Evolutionary conservation across 2,113 vertebrate genomes (phyloP).

Genomic region (Callipepla californica): DNA sequence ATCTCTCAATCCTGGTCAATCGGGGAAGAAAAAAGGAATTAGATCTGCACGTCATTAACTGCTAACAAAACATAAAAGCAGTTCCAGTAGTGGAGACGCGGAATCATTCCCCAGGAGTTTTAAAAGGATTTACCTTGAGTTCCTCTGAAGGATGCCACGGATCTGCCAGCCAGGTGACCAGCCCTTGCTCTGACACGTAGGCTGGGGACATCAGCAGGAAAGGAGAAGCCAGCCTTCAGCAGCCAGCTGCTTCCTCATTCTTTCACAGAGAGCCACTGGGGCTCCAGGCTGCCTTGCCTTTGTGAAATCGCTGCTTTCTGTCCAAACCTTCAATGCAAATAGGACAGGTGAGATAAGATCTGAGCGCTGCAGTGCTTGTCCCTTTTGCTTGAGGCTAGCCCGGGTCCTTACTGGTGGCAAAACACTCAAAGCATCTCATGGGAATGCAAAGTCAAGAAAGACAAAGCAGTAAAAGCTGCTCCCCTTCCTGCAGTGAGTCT

Average conservation of each 20-base stretch:
- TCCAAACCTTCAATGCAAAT: conserved; percentile 58
- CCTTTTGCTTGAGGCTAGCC: background rate
- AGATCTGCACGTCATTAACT: background rate
- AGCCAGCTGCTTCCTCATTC: conserved; percentile 35
- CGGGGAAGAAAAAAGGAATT: fast-evolving
- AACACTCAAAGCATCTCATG: background rate
- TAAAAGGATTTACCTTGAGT: conserved; percentile 27
- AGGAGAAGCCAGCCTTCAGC: background rate
- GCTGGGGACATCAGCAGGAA: background rate
- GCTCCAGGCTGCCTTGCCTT: background rate
- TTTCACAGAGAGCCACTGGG: background rate
- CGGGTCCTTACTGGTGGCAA: background rate
- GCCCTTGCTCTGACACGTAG: background rate
- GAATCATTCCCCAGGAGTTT: background rate
- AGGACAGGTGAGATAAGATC: conserved; percentile 29
- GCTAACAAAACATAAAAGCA: background rate
- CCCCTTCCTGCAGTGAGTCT: background rate
- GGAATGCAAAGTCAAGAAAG: background rate
- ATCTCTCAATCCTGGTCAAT: background rate
- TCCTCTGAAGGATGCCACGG: background rate
- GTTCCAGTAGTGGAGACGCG: background rate
- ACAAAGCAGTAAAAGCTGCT: background rate
- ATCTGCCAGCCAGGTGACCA: background rate
- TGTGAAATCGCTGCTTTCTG: conserved; percentile 46
- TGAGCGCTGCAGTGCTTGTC: background rate